Evolutionary conservation across 2,888 invertebrate genomes (phyloP).

Genomic region (Drepana falcataria): DNA sequence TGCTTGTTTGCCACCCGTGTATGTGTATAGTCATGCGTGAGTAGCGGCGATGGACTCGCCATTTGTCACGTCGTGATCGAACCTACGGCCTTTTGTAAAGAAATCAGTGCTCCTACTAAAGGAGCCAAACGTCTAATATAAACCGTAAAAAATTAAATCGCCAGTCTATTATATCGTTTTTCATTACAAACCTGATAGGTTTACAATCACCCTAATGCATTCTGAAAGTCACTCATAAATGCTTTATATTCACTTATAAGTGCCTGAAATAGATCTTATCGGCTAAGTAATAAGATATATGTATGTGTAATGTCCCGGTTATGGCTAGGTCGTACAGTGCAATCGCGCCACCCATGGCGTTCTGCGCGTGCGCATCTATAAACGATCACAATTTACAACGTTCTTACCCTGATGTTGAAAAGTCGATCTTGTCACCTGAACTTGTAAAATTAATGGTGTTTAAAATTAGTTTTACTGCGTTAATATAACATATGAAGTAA

Average conservation of each 20-base stretch:
- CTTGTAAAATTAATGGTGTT: constrained; percentile 44
- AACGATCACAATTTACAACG: constrained; percentile 70
- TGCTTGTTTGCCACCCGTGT: too few relatives aligned
- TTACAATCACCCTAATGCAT: constrained; percentile 64
- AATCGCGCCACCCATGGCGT: constrained; percentile 61
- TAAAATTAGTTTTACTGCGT: constrained; percentile 21
- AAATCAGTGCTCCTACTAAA: too few relatives aligned
- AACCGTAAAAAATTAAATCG: constrained; percentile 26
- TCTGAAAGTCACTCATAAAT: constrained; percentile 55
- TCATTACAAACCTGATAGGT: constrained; percentile 67
- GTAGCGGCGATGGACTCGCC: too few relatives aligned
- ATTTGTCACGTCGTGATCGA: too few relatives aligned
- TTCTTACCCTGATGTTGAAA: constrained; percentile 66
- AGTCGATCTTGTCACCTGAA: constrained; percentile 56
- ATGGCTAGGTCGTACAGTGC: constrained; percentile 6
- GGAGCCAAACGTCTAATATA: too few relatives aligned
- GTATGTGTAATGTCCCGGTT: not conserved
- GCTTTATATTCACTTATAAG: constrained; percentile 5
- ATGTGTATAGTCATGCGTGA: too few relatives aligned
- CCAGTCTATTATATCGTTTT: constrained; percentile 44
- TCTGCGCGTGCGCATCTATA: constrained; percentile 47
- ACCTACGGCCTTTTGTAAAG: too few relatives aligned
- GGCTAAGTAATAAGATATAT: not conserved
- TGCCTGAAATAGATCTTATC: not conserved
- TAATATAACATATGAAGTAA: too few relatives aligned